phyloP scores from a whole-genome alignment of 2,797 vertebrate species.

The Epinephelus malabaricus region DNA sequence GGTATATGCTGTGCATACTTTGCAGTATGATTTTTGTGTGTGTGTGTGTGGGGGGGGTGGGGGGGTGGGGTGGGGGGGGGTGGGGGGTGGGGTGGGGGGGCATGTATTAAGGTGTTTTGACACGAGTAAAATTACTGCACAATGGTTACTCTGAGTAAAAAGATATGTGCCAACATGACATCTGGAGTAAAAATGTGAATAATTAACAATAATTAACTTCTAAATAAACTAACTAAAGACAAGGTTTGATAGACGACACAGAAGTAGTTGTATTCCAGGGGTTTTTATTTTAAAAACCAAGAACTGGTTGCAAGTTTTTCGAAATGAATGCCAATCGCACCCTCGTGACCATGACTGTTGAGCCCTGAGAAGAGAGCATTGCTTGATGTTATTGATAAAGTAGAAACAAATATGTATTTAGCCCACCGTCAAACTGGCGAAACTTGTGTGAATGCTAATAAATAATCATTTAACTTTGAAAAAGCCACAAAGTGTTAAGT shows the following conservation, averaged over 20 bases:
- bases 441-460: background rate
- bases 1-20: no score
- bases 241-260: constrained; percentile 29
- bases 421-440: background rate
- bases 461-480: background rate
- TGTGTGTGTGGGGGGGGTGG: no score
- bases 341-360: background rate
- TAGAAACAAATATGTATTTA: background rate
- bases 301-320: no score
- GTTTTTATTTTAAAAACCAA: background rate
- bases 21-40: no score
- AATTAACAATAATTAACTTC: constrained; percentile 70
- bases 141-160: constrained; percentile 44
- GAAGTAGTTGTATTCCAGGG: constrained; percentile 44
- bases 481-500: background rate
- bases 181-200: constrained; percentile 59
- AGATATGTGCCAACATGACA: constrained; percentile 44
- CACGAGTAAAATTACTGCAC: constrained; percentile 42
- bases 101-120: constrained; percentile 67
- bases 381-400: background rate
- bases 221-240: constrained; percentile 34
- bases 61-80: no score
- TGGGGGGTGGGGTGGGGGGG: no score
- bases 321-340: no score
- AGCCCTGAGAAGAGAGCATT: background rate